Evolutionary conservation across 1,140 invertebrate genomes (phyloP), one percentile per base, ranked within the genome.

Genomic region (Bombus turneri): DNA sequence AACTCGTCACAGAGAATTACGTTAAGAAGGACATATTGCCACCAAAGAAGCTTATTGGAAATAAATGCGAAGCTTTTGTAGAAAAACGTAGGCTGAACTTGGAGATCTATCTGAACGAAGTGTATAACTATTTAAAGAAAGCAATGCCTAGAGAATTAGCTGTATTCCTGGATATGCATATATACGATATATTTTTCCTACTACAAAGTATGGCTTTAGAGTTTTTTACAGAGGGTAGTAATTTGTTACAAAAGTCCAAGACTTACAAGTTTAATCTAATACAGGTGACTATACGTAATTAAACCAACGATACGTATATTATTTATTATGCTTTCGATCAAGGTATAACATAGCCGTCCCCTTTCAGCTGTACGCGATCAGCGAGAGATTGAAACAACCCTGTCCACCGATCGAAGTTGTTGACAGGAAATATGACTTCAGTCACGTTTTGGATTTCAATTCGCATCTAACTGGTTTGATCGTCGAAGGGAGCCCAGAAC

Each of bases 401-500:
- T 98, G 98, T 93, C 97, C 98, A 34, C 95, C 96, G 5, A 95
- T 96, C 75, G 96, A 97, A 95, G 96, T 97, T 72, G 94, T 96
- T 81, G 97, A 97, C 86, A 96, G 96, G 93, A 95, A 96, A 91
- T 97, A 97, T 91, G 98, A 99, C 94, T 97, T 99, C 86, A 98
- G 98, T 89, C 98, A 99, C 93, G 97, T 99, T 12, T 93, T 99
- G 79, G 98, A 99, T 93, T 98, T 98, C 92, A 98, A 98, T 93
- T 97, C 97, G 2, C 97, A 97, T 90, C 92, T 98, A 15, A 96
- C 95, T 34, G 95, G 94, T 25, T 93, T 98, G 1, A 95, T 96
- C 74, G 96, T 99, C 18, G 95, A 97, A 92, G 97, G 98, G 2
- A 97, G 96, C 86, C 94, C 95, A 72, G 95, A 96, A 47, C 94